These are phyloP conservation scores for Pristionchus maxplancki DNA, from an alignment of 2,888 invertebrate genomes.

Conservation along the genomic window DNA sequence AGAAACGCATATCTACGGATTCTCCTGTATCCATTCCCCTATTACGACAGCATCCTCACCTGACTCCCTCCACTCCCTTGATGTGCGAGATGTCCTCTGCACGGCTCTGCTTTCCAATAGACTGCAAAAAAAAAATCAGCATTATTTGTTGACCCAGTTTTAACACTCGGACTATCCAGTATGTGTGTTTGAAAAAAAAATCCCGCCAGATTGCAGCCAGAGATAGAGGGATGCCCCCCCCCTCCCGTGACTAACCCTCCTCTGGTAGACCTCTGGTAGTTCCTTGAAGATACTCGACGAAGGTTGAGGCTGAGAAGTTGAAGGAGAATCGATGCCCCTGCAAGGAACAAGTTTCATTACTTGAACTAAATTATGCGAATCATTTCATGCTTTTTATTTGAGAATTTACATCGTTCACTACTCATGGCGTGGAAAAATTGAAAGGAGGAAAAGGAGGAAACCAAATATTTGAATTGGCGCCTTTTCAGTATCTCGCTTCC, in stretches of 20 bases:
- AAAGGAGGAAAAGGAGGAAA: no score
- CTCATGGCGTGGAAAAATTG: no score
- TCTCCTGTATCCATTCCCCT: no score
- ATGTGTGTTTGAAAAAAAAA: background rate
- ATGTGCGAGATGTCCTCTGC: slow-evolving; percentile 53
- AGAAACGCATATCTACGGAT: no score
- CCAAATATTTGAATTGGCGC: no score
- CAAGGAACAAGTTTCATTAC: background rate
- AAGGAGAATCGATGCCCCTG: background rate
- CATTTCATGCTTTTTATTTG: no score
- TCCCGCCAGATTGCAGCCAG: no score
- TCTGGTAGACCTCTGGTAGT: slow-evolving; percentile 18
- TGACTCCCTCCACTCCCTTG: slow-evolving; percentile 43
- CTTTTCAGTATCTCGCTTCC: no score
- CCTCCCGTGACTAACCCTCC: background rate
- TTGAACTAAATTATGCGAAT: background rate
- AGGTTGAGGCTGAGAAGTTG: background rate
- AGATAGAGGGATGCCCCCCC: background rate
- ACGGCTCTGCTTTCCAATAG: background rate
- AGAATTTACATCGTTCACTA: no score
- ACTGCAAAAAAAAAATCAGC: slow-evolving; percentile 38
- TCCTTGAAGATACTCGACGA: slow-evolving; percentile 45
- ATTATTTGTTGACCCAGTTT: no score
- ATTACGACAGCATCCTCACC: slow-evolving; percentile 24
- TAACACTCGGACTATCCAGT: no score